These are phyloP conservation scores for Nomada goodeniana DNA, from an alignment of 2,888 invertebrate species.

Conservation along the genomic window DNA sequence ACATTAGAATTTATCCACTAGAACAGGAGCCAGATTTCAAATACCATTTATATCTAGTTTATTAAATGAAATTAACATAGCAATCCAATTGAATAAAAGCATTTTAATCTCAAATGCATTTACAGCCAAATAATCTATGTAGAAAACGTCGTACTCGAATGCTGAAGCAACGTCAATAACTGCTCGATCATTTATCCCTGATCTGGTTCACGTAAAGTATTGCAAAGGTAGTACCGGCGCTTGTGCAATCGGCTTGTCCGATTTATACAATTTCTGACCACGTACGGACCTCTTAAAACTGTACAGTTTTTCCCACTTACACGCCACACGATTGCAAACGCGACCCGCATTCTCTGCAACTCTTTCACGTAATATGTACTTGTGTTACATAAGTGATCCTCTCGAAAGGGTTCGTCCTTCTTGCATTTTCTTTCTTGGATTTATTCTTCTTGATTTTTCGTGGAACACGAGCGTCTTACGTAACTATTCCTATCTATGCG, in stretches of 20 bases:
- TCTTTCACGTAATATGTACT: conserved; percentile 37
- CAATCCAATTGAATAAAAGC: not conserved
- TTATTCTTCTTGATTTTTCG: conserved; percentile 10
- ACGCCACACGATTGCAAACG: not conserved
- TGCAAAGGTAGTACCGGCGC: conserved; percentile 23
- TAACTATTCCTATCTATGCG: not conserved
- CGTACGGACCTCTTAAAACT: conserved; percentile 39
- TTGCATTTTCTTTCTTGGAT: not conserved
- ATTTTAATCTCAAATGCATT: no score
- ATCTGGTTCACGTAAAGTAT: conserved; percentile 32
- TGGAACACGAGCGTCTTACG: not conserved
- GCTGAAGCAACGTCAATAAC: conserved; percentile 48
- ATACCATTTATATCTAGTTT: not conserved
- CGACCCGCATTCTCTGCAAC: conserved; percentile 45
- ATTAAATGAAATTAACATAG: not conserved
- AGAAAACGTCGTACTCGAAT: conserved; percentile 1
- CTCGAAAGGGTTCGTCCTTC: conserved; percentile 9
- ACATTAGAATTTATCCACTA: conserved; percentile 12
- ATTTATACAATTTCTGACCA: conserved; percentile 54
- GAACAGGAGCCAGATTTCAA: not conserved
- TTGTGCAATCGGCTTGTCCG: conserved; percentile 53
- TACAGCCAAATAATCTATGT: no score
- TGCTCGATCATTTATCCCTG: conserved; percentile 33
- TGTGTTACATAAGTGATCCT: conserved; percentile 36
- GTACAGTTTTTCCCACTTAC: conserved; percentile 6